Conservation (phyloP, 2,888 invertebrate species). For the Drosophila mulleri region DNA sequence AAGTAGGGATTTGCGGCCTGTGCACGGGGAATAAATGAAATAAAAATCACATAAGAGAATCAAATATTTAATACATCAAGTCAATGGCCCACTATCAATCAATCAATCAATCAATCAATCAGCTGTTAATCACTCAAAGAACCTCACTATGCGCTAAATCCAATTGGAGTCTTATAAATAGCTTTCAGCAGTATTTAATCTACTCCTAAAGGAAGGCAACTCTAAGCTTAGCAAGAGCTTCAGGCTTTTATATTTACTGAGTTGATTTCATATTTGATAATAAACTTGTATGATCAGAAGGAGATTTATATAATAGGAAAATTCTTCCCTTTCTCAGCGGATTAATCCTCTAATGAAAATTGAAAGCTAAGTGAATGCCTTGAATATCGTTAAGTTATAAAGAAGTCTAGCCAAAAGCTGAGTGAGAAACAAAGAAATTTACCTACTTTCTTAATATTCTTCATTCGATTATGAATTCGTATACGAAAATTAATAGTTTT, state of each 20-base stretch:
- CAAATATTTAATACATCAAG: constrained; percentile 20
- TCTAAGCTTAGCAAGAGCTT: background rate
- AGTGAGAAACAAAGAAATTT: too few species aligned
- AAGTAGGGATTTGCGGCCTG: constrained; percentile 96
- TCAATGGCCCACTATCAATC: background rate
- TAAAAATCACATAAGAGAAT: constrained; percentile 3
- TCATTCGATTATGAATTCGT: too few species aligned
- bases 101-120: constrained; percentile 19
- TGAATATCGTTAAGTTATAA: too few species aligned
- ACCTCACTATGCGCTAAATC: too few species aligned
- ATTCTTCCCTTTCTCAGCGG: too few species aligned
- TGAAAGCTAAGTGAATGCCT: too few species aligned
- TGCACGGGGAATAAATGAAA: too few species aligned
- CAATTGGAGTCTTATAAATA: background rate
- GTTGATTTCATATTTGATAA: background rate
- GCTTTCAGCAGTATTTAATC: background rate
- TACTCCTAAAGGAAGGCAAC: background rate
- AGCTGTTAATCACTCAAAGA: background rate
- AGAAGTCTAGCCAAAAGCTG: too few species aligned
- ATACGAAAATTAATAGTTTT: too few species aligned
- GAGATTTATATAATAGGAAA: background rate
- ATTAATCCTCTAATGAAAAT: too few species aligned
- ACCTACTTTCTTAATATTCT: too few species aligned
- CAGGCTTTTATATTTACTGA: background rate
- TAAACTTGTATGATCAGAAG: background rate